Evolutionary conservation across 1,140 invertebrate genomes (phyloP), one percentile per base, ranked within the genome.

Genomic region (Bombyx mori): DNA sequence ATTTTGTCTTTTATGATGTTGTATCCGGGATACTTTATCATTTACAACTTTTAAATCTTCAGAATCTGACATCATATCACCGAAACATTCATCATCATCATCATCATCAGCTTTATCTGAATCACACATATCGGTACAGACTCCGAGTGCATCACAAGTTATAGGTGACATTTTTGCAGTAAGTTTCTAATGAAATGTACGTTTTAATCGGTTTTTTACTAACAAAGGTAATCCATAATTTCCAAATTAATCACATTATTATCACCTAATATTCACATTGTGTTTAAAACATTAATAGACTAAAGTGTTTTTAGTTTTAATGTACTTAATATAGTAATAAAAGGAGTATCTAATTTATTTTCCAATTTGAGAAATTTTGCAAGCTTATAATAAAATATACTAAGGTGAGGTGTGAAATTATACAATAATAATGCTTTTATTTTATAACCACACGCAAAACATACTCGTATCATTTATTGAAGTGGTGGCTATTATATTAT

Each of bases 81-180:
- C 69, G 64, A 77, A 82, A 66, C 71, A 77, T 80, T 73, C 67
- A 70, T 73, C 67, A 70, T 69, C 73, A 60, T 66, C 68, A 59
- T 57, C 65, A 61, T 69, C 73, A 65, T 69, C 64, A 55, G 68
- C 69, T 55, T 71, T 71, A 58, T 75, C 77, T 26, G 74, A 73
- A 56, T 62, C 75, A 45, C 73, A 80, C 51, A 63, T 84, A 57
- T 73, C 77, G 52, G 68, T 86, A 63, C 64, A 82, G 70, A 81
- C 81, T 64, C 79, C 79, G 57, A 72, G 55, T 59, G 76, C 74
- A 54, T 79, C 81, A 52, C 75, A 77, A 75, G 58, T 86, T 46
- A 67, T 86, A 58, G 80, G 77, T 57, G 83, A 79, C 52, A 84
- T 86, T 54, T 71, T 86, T 54, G 71, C 81, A 60, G 83, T 86